Percentiles rank a stretch among this genome's conserved stretches.
Conservation (phyloP, 2,888 invertebrate species). For the Rhopalosiphum nymphaeae region DNA sequence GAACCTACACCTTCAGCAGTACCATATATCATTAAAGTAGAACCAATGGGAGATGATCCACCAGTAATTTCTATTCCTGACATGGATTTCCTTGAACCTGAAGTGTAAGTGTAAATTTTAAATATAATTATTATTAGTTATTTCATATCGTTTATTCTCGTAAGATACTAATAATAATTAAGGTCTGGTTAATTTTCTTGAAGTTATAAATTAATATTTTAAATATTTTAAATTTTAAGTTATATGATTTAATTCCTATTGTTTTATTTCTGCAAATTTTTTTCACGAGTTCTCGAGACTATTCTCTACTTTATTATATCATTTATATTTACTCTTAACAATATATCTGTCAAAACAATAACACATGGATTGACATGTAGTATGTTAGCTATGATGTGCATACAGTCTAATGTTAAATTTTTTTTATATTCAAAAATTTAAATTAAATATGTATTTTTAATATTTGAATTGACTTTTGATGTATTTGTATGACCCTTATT, state of each 20-base stretch:
- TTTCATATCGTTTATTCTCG: not conserved
- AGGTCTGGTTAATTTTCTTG: not conserved
- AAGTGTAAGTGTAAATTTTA: slow-evolving; percentile 48
- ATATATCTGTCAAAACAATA: not conserved
- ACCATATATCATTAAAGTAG: slow-evolving; percentile 36
- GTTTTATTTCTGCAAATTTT: not conserved
- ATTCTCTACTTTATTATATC: not conserved
- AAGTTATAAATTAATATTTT: not conserved
- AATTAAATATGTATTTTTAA: not conserved
- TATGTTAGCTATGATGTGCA: not conserved
- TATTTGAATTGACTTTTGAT: not conserved
- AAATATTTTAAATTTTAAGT: not conserved
- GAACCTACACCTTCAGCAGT: not conserved
- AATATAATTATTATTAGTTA: not conserved
- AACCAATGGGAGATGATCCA: slow-evolving; percentile 45
- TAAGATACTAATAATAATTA: not conserved
- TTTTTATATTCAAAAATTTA: not conserved
- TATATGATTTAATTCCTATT: not conserved
- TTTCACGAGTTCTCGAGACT: not conserved
- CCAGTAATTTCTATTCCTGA: slow-evolving; percentile 60
- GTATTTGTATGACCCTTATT: not conserved
- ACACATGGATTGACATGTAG: not conserved
- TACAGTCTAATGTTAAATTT: not conserved
- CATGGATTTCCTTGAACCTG: slow-evolving; percentile 23
- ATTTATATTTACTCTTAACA: not conserved